A percentile compares a stretch with the other conserved stretches of the same genome.
Evolutionary conservation across 2,888 invertebrate genomes (phyloP).

Genomic region (Limnephilus marmoratus): DNA sequence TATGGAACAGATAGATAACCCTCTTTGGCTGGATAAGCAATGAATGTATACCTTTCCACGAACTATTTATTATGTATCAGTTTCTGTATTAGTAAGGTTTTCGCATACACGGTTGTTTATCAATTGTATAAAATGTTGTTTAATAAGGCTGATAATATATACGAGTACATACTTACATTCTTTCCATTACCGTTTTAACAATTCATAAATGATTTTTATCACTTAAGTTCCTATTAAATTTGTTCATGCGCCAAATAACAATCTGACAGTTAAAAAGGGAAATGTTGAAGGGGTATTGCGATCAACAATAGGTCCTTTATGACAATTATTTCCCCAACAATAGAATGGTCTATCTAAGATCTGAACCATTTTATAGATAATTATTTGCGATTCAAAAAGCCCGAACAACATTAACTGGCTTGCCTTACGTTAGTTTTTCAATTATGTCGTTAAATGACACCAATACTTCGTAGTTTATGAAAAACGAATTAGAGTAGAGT

Average conservation of each 20-base stretch:
- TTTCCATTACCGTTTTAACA: background rate
- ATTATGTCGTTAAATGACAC: background rate
- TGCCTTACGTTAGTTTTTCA: background rate
- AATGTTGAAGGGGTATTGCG: conserved; percentile 11
- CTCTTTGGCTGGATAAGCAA: no score
- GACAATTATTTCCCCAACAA: background rate
- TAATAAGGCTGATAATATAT: background rate
- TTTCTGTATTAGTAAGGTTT: no score
- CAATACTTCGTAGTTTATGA: no score
- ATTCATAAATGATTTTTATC: background rate
- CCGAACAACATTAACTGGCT: background rate
- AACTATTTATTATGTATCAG: no score
- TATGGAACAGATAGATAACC: no score
- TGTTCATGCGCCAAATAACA: conserved; percentile 15
- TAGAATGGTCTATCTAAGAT: conserved; percentile 8
- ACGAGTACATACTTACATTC: background rate
- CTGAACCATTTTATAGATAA: conserved; percentile 21
- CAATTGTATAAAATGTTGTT: no score
- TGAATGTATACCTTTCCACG: no score
- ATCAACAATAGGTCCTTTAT: conserved; percentile 13
- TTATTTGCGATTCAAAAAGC: conserved; percentile 19
- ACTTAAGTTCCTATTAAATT: background rate
- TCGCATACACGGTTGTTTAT: no score
- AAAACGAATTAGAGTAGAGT: no score
- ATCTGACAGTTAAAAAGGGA: conserved; percentile 10